Percentiles rank a stretch among this genome's conserved stretches.
Conservation (phyloP, 2,888 invertebrate species). For the Caenorhabditis sp. region DNA sequence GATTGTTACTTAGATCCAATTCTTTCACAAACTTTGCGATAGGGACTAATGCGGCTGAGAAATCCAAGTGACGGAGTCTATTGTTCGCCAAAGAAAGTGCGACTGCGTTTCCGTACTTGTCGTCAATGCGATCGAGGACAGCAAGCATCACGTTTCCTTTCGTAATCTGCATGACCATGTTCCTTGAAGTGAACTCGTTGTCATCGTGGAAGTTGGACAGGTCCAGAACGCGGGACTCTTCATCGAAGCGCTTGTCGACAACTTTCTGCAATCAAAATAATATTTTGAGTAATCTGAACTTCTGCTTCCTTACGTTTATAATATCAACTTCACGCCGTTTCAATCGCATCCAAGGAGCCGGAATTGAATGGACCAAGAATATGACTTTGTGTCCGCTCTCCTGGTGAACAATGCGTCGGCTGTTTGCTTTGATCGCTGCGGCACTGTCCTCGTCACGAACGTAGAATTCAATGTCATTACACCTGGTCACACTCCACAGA, state of each 20-base stretch:
- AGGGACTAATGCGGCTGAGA: conserved; percentile 64
- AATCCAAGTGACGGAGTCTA: conserved; percentile 70
- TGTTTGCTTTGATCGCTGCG: conserved; percentile 62
- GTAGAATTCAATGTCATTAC: conserved; percentile 65
- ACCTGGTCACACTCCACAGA: conserved; percentile 30
- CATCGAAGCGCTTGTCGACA: conserved; percentile 68
- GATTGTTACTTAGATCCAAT: conserved; percentile 75
- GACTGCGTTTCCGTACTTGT: conserved; percentile 66
- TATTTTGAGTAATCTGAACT: not conserved
- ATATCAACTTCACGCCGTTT: conserved; percentile 54
- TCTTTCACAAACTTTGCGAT: conserved; percentile 71
- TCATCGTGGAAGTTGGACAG: conserved; percentile 70
- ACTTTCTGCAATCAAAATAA: conserved; percentile 59
- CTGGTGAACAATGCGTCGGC: conserved; percentile 65
- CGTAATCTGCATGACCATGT: conserved; percentile 65
- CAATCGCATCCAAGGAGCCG: conserved; percentile 62
- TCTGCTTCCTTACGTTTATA: conserved; percentile 61
- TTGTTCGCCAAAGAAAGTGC: conserved; percentile 71
- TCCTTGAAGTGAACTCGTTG: conserved; percentile 58
- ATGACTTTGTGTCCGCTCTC: conserved; percentile 58
- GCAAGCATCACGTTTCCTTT: conserved; percentile 74
- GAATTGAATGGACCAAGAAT: conserved; percentile 47
- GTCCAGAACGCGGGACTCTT: conserved; percentile 68
- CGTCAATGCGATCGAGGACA: conserved; percentile 71
- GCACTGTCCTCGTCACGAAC: conserved; percentile 64